Base-by-base conservation (phyloP, 2,113 vertebrate species). In the Triplophysa dalaica region DNA sequence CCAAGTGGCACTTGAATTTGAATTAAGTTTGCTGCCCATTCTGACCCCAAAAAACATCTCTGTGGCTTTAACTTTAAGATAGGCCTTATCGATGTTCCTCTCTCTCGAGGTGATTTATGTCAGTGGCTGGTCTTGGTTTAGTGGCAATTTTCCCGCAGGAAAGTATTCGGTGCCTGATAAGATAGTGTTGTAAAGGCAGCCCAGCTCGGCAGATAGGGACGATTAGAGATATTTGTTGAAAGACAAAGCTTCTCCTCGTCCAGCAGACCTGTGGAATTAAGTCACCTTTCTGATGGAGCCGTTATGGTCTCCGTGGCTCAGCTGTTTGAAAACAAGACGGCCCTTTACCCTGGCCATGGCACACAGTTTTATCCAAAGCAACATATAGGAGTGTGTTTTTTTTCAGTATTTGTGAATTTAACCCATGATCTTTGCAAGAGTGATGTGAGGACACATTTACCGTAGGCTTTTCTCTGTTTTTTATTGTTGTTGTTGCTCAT, bases 21-120 rank as follows among this genome's bases (percentile, higher is more conserved):
- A 86, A 88, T 85, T 54, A 86, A 85, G 79, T 72, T 80, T 76
- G 75, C 58, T 78, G 69, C 70, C 70, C 82, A 50, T 77, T 76
- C 75, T 72, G 13, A 68, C 33, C 54, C 19, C 22, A 52, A 41
- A 70, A 62, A 81, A 75, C 45, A 62, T 56, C 77, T 84, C 60
- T 72, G 66, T 76, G 64, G 13, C 78, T 80, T 79, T 66, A 85
- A 82, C 86, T 83, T 86, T 70, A 48, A 84, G 86, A 87, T 84
- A 83, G 67, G 74, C 70, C 80, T 89, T 89, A 88, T 91, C 85
- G 83, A 77, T n/a, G 56, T 77, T 78, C 79, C 29, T 80, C 81
- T 67, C 78, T 87, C 78, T 63, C 33, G 33, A 1, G 12, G 48
- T 90, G 89, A 90, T 89, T 89, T 88, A 89, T 90, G 87, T 85